phyloP scores from a whole-genome alignment of 1,140 invertebrate species.

The Calephelis nemesis region DNA sequence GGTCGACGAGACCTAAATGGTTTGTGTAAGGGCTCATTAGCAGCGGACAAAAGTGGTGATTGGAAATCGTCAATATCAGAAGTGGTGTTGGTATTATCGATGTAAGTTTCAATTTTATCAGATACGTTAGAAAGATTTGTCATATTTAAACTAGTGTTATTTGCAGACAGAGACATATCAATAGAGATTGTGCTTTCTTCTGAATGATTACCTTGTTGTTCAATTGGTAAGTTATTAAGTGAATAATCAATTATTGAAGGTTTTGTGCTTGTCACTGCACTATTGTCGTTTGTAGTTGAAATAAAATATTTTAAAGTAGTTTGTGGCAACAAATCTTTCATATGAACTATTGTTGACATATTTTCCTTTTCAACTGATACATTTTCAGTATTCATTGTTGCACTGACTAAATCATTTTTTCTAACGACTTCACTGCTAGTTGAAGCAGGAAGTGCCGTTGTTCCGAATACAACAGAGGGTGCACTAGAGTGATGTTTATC shows the following conservation, averaged over 20 bases:
- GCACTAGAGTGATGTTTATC: constrained; percentile 42
- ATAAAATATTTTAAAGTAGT: not conserved
- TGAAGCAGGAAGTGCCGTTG: constrained; percentile 54
- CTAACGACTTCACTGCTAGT: not conserved
- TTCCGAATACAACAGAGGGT: constrained; percentile 50
- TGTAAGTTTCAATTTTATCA: not conserved
- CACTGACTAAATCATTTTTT: not conserved
- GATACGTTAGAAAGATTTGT: constrained; percentile 1
- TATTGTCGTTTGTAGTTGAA: not conserved
- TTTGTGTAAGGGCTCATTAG: constrained; percentile 60
- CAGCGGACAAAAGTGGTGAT: constrained; percentile 65
- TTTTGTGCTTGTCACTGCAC: not conserved
- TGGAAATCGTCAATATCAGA: constrained; percentile 52
- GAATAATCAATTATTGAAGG: not conserved
- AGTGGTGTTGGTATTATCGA: constrained; percentile 27
- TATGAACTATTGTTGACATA: not conserved
- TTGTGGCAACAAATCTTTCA: not conserved
- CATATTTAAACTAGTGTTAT: not conserved
- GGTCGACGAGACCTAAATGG: constrained; percentile 62
- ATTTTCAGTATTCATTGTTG: not conserved
- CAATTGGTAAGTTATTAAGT: not conserved
- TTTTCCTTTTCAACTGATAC: not conserved
- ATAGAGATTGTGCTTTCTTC: not conserved
- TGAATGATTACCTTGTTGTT: not conserved
- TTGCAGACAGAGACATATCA: not conserved